Evolutionary conservation across 2,797 vertebrate genomes (phyloP), one percentile per base, ranked within the genome.

Genomic region (Liparis tanakae): DNA sequence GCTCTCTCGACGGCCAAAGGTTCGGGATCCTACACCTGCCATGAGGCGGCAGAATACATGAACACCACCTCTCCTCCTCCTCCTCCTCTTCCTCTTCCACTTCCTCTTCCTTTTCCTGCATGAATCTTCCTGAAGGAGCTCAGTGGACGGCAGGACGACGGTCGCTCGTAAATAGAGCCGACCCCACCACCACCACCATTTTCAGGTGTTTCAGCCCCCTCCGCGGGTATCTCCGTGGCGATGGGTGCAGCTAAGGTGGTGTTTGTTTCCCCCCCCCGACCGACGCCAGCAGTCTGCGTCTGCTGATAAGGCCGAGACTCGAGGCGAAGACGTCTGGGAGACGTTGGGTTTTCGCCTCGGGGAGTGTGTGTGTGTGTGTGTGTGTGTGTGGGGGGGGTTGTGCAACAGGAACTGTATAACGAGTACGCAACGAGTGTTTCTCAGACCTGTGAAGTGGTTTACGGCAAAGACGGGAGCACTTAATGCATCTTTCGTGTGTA

Each of bases 271-370:
- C 76, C 30, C 15, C 81, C 59, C 76, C 30, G 13, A 79, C 64
- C 44, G 84, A 91, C 83, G 87, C 79, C 87, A 89, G 65, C 18
- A 81, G 84, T 84, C 85, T 87, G 85, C 41, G 51, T 82, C 68
- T 78, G 76, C 84, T 78, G 87, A 91, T 92, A 88, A 85, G 53
- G 48, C 0, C 65, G 74, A 41, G 70, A 88, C 83, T 85, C 79
- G 62, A 82, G 79, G 87, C 86, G 87, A 87, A 88, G 59, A 71
- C 74, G 85, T 82, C 84, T 88, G 80, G 59, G 55, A 80, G 75
- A 77, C 53, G 50, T 85, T 86, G 79, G 78, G 60, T 73, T 85
- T 84, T 67, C 25, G 78, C 86, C 80, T 69, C 0, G 71, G 71
- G 82, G 82, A n/a, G n/a, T n/a, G n/a, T n/a, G n/a, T n/a, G n/a